phyloP scores from a whole-genome alignment of 2,888 invertebrate genomes.

The Abrostola triplasia region DNA sequence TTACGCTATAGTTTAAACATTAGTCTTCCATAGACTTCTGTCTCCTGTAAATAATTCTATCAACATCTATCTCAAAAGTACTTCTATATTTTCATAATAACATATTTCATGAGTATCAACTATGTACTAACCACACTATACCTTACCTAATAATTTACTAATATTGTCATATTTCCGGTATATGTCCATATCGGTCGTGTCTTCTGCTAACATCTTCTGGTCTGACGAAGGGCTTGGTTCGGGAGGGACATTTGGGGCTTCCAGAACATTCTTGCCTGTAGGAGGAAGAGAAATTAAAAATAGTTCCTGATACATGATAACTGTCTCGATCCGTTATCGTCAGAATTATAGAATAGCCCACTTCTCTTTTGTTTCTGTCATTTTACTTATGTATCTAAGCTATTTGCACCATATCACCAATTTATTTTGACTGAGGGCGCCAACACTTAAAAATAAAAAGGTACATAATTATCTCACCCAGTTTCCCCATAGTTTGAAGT shows the following conservation, averaged over 20 bases:
- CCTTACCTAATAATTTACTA: slow-evolving; percentile 37
- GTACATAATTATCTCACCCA: slow-evolving; percentile 16
- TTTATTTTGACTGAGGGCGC: too few relatives aligned
- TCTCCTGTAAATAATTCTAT: too few relatives aligned
- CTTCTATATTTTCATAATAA: too few relatives aligned
- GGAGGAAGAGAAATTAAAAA: background rate
- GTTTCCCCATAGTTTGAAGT: slow-evolving; percentile 16
- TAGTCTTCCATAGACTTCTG: too few relatives aligned
- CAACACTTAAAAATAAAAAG: too few relatives aligned
- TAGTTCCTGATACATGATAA: background rate
- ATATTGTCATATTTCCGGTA: slow-evolving; percentile 38
- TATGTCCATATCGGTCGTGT: slow-evolving; percentile 1
- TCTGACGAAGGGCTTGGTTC: background rate
- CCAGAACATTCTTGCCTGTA: slow-evolving; percentile 11
- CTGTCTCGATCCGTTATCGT: too few relatives aligned
- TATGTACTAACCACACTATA: background rate
- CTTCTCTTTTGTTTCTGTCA: too few relatives aligned
- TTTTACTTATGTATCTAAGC: too few relatives aligned
- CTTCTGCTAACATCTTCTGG: background rate
- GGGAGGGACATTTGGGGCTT: background rate
- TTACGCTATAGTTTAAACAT: too few relatives aligned
- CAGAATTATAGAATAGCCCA: too few relatives aligned
- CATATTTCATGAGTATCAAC: background rate
- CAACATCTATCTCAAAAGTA: too few relatives aligned
- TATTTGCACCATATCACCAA: too few relatives aligned